Conservation (phyloP, 1,140 invertebrate genomes). For the Monochamus saltuarius region DNA sequence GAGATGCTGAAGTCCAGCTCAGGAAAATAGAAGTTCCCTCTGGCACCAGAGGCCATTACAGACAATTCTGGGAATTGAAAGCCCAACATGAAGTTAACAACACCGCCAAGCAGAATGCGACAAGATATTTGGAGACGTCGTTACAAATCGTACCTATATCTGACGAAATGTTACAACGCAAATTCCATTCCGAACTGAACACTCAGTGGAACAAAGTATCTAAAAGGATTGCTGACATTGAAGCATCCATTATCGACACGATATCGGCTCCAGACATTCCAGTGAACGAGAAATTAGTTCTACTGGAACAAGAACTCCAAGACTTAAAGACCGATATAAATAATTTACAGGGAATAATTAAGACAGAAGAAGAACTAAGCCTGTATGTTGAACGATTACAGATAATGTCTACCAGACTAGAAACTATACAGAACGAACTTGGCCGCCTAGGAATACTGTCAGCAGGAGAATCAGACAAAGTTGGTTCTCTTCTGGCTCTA, state of each 20-base stretch:
- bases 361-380: conserved; percentile 77
- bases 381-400: conserved; percentile 77
- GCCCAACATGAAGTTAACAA: conserved; percentile 86
- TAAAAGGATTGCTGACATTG: conserved; percentile 63
- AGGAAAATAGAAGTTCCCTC: conserved; percentile 56
- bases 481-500: conserved; percentile 67
- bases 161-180: conserved; percentile 77
- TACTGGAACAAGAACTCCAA: conserved; percentile 71
- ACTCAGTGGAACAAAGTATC: conserved; percentile 72
- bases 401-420: conserved; percentile 71
- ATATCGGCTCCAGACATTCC: conserved; percentile 71
- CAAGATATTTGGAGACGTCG: conserved; percentile 72
- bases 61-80: conserved; percentile 84
- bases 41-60: conserved; percentile 66
- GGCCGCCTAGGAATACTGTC: conserved; percentile 70
- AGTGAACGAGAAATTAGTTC: conserved; percentile 67
- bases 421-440: conserved; percentile 75
- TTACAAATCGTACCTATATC: conserved; percentile 74
- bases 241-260: conserved; percentile 64
- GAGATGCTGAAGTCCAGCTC: conserved; percentile 66
- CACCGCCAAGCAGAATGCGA: conserved; percentile 70
- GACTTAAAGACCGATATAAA: conserved; percentile 68
- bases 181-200: conserved; percentile 73
- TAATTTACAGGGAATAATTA: conserved; percentile 72
- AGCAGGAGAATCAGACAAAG: conserved; percentile 70